A percentile compares a stretch with the other conserved stretches of the same genome.
Conservation (phyloP, 2,113 vertebrate genomes). For the Zingel zingel region DNA sequence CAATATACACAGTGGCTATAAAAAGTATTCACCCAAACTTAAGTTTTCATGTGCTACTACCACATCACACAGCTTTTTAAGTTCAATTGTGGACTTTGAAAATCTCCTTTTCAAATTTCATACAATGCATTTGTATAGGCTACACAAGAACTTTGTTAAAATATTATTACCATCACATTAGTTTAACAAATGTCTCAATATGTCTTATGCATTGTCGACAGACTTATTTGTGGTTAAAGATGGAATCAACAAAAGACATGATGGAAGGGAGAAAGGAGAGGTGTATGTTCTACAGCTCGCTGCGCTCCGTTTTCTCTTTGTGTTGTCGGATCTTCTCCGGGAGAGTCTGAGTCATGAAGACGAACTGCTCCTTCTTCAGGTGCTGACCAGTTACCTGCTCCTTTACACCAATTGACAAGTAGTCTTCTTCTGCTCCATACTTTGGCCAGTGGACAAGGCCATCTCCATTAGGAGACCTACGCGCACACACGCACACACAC, state of each 20-base stretch:
- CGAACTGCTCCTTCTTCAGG: slow-evolving; percentile 71
- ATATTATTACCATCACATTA: neutral
- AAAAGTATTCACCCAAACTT: neutral
- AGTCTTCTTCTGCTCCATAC: slow-evolving; percentile 71
- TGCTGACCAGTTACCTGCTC: slow-evolving; percentile 64
- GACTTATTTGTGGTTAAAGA: neutral
- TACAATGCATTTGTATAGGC: no score
- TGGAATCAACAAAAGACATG: neutral
- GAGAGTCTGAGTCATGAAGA: slow-evolving; percentile 77
- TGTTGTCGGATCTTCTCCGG: slow-evolving; percentile 59
- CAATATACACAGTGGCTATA: neutral
- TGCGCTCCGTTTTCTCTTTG: slow-evolving; percentile 53
- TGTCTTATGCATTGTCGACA: neutral
- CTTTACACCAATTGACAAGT: slow-evolving; percentile 71
- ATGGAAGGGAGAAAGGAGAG: neutral
- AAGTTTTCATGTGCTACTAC: neutral
- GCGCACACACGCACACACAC: no score
- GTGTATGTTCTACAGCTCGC: slow-evolving; percentile 61
- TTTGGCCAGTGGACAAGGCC: slow-evolving; percentile 79
- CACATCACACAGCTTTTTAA: neutral
- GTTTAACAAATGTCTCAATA: neutral
- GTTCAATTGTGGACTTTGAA: neutral
- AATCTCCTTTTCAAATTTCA: neutral
- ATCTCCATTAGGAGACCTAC: slow-evolving; percentile 80
- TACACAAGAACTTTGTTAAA: no score